Evolutionary conservation across 2,888 invertebrate species (phyloP).

Genomic region (Folsomia candida): DNA sequence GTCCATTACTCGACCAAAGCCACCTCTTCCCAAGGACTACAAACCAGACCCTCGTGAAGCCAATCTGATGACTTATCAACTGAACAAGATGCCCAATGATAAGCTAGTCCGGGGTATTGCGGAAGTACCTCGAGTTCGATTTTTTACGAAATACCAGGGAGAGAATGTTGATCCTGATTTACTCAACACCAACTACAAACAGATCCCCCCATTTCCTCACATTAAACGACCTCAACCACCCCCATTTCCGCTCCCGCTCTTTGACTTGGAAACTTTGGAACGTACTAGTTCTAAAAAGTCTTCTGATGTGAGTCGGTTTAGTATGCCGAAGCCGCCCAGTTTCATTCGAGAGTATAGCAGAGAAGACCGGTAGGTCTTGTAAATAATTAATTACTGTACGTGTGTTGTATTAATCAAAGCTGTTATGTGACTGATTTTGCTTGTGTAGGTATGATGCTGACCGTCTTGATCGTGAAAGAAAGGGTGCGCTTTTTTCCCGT

Average conservation of each 20-base stretch:
- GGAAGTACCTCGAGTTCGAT: not conserved
- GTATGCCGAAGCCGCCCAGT: not conserved
- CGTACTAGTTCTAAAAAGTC: too few species aligned
- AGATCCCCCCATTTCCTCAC: not conserved
- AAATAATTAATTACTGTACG: not conserved
- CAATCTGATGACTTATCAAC: constrained; percentile 6
- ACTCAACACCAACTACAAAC: not conserved
- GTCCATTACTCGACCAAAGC: not conserved
- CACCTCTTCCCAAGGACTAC: not conserved
- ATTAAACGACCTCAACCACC: not conserved
- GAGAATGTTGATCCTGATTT: not conserved
- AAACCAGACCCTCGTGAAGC: constrained; percentile 8
- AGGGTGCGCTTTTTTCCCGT: not conserved
- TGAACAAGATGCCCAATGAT: not conserved
- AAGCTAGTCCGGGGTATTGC: not conserved
- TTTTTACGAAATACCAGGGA: not conserved
- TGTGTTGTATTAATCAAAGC: not conserved
- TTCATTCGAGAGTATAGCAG: not conserved
- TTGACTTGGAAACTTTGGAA: not conserved
- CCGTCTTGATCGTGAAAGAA: not conserved
- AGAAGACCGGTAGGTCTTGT: not conserved
- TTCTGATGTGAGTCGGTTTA: not conserved
- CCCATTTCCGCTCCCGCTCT: constrained; percentile 1
- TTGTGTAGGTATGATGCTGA: not conserved
- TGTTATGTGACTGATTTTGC: too few species aligned